Evolutionary conservation across 2,797 vertebrate species (phyloP), one percentile per base, ranked within the genome.

Genomic region (Centropyge bicolor): DNA sequence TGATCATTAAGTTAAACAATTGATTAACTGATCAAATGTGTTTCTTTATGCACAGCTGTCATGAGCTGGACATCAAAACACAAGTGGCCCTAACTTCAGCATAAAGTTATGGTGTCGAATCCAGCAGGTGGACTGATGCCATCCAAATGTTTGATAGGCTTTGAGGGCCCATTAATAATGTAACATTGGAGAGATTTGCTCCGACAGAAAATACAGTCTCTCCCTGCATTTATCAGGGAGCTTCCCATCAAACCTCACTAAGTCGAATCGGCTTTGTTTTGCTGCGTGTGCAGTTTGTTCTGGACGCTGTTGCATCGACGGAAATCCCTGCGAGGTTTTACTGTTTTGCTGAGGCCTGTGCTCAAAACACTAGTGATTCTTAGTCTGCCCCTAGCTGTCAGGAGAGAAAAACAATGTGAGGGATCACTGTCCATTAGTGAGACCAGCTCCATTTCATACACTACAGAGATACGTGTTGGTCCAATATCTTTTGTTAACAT

Each of bases 321-420:
- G 83, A 88, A 92, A 84, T 89, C 91, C 91, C 92, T 82, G 61
- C 64, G 89, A 91, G 92, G 86, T 86, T 81, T 81, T 86, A 66
- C 86, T 88, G 85, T 85, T 91, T 92, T 91, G 83, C 83, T 75
- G 57, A 88, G 76, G 84, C 84, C 82, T 60, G 74, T 75, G 78
- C 84, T 86, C 82, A 81, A 86, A 79, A 84, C 57, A 76, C 82
- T 74, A 79, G 77, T 66, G 76, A 86, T 74, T 86, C 89, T 87
- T 63, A 86, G 83, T 81, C 70, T 85, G 88, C 89, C 89, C 82
- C 76, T 60, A 54, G 86, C 88, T 88, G 90, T 83, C 84, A 90
- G 67, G 70, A 86, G 62, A 90, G 81, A 76, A 90, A 91, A 93
- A 89, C 89, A 87, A 86, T 77, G 78, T 78, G 82, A 93, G 88